These are phyloP conservation scores for Trogon melanurus DNA, from an alignment of 2,113 vertebrate species.

Conservation along the genomic window DNA sequence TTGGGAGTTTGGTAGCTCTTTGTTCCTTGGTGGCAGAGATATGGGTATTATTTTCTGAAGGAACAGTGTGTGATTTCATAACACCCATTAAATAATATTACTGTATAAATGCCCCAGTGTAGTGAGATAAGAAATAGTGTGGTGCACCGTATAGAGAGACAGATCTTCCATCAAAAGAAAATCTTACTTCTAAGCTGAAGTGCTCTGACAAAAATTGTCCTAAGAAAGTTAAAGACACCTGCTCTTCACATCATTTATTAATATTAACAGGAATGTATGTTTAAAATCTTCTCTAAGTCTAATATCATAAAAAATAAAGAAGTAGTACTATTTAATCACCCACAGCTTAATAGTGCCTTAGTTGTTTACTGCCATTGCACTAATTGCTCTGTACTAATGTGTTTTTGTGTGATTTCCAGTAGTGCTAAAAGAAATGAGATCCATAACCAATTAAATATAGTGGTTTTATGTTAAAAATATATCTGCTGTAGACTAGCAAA, in stretches of 20 bases:
- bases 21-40: conserved; percentile 70
- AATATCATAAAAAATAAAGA: conserved; percentile 82
- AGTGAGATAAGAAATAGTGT: conserved; percentile 66
- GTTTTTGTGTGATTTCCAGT: conserved; percentile 86
- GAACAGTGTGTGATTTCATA: conserved; percentile 65
- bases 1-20: conserved; percentile 61
- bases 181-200: conserved; percentile 46
- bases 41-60: conserved; percentile 70
- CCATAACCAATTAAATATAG: conserved; percentile 86
- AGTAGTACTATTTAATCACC: conserved; percentile 86
- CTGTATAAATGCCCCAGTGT: conserved; percentile 71
- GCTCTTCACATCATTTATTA: conserved; percentile 67
- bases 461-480: conserved; percentile 86
- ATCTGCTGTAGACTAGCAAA: conserved; percentile 73
- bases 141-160: conserved; percentile 14
- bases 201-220: conserved; percentile 39
- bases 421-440: conserved; percentile 85
- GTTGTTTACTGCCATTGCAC: conserved; percentile 83
- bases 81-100: conserved; percentile 78
- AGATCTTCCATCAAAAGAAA: conserved; percentile 16
- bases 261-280: conserved; percentile 66
- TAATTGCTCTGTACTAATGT: conserved; percentile 86
- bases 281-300: conserved; percentile 75
- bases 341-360: conserved; percentile 84
- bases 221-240: conserved; percentile 73